phyloP scores from a whole-genome alignment of 2,113 vertebrate species.

The Phalacrocorax brasilianus region DNA sequence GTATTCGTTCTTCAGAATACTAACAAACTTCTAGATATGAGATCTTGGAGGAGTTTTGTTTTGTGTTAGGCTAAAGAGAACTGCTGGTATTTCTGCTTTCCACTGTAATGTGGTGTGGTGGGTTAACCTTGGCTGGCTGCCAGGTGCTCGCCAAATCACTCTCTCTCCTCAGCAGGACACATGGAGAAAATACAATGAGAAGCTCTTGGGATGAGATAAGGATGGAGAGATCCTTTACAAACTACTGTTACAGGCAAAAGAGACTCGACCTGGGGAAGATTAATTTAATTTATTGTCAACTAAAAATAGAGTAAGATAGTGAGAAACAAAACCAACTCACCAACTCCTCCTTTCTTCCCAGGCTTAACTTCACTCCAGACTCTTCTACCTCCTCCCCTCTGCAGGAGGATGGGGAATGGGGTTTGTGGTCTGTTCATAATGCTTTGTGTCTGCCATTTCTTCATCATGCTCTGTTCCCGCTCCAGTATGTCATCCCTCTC shows the following conservation, averaged over 20 bases:
- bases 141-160: neutral
- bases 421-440: neutral
- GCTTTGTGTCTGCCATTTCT: neutral
- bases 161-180: neutral
- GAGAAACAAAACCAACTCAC: neutral
- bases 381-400: neutral
- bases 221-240: neutral
- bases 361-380: rapidly evolving
- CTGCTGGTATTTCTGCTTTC: neutral
- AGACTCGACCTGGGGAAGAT: neutral
- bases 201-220: neutral
- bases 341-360: neutral
- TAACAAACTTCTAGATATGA: neutral
- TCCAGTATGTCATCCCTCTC: neutral
- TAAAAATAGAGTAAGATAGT: neutral
- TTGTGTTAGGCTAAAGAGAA: neutral
- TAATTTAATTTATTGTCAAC: neutral
- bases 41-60: neutral
- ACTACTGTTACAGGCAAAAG: neutral
- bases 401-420: neutral
- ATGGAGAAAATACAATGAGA: neutral
- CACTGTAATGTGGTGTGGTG: neutral
- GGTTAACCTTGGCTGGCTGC: neutral
- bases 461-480: neutral
- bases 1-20: neutral